Evolutionary conservation across 2,888 invertebrate species (phyloP).

Genomic region (Hybos culiciformis): DNA sequence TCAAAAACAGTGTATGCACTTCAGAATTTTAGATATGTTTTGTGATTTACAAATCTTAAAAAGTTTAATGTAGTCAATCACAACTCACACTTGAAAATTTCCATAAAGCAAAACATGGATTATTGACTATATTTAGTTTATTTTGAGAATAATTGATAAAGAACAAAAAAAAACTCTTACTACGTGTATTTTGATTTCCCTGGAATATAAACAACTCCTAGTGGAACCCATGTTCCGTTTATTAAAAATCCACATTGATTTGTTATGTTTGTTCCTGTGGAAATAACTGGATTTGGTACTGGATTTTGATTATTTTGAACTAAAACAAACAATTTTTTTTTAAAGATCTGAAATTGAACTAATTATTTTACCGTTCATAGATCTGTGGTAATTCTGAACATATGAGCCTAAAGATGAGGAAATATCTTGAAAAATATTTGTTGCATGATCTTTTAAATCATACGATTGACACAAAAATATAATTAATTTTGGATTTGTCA

Average conservation of each 20-base stretch:
- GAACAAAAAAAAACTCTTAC: conserved; percentile 44
- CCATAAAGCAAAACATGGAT: too few species aligned
- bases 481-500: conserved; percentile 69
- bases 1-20: too few species aligned
- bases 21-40: too few species aligned
- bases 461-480: conserved; percentile 90
- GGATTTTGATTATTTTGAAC: too few species aligned
- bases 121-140: background rate
- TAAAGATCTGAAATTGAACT: too few species aligned
- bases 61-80: too few species aligned
- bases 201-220: conserved; percentile 70
- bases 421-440: conserved; percentile 88
- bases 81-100: too few species aligned
- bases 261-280: conserved; percentile 41
- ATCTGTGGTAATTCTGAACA: too few species aligned
- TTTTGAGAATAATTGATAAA: background rate
- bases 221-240: conserved; percentile 82
- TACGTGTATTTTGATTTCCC: conserved; percentile 82
- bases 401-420: conserved; percentile 87
- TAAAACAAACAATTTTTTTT: too few species aligned
- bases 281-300: too few species aligned
- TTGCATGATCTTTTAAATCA: conserved; percentile 87
- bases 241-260: conserved; percentile 88
- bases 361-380: too few species aligned
- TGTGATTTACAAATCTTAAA: too few species aligned